phyloP scores from a whole-genome alignment of 2,113 vertebrate species.

The Morphnarchus princeps region DNA sequence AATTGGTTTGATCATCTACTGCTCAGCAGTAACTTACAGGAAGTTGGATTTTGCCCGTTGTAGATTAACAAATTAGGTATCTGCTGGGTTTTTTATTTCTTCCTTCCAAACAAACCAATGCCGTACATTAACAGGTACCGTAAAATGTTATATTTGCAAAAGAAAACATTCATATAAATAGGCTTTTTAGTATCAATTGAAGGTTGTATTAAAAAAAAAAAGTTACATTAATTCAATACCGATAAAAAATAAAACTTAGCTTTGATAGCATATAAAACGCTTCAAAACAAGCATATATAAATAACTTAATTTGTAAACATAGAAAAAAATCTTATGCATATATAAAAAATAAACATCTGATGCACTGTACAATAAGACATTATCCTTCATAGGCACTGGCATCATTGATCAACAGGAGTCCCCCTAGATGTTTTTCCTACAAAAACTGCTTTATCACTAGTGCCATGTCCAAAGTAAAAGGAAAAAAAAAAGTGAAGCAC shows the following conservation, averaged over 20 bases:
- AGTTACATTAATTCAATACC: constrained; percentile 53
- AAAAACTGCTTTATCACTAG: constrained; percentile 41
- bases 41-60: background rate
- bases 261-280: constrained; percentile 61
- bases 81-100: background rate
- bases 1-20: constrained; percentile 25
- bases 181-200: constrained; percentile 62
- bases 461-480: constrained; percentile 41
- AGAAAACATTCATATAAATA: constrained; percentile 63
- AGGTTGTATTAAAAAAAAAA: constrained; percentile 59
- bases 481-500: background rate
- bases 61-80: background rate
- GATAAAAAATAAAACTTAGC: constrained; percentile 70
- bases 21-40: constrained; percentile 32
- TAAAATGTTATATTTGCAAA: constrained; percentile 63
- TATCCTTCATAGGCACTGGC: constrained; percentile 61
- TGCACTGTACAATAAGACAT: constrained; percentile 65
- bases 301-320: constrained; percentile 76
- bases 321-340: constrained; percentile 63
- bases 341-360: constrained; percentile 77
- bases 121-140: constrained; percentile 36
- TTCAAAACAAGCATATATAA: constrained; percentile 69
- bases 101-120: constrained; percentile 34
- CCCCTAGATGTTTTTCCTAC: constrained; percentile 57
- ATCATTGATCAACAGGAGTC: background rate